phyloP scores from a whole-genome alignment of 2,113 vertebrate species.

The Catharus minimus region DNA sequence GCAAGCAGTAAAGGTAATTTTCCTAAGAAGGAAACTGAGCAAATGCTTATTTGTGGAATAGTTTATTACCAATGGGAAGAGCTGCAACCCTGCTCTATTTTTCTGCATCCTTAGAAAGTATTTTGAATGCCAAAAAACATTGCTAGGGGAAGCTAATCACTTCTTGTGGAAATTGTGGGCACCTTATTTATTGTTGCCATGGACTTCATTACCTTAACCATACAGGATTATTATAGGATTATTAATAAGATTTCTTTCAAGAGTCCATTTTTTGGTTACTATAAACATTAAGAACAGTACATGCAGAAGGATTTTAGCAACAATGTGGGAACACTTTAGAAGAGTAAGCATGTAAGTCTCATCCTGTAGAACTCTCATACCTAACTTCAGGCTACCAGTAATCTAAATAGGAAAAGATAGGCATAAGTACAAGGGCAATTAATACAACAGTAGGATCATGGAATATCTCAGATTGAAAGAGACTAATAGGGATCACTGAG shows the following conservation, averaged over 20 bases:
- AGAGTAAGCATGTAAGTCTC: background rate
- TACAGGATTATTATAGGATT: background rate
- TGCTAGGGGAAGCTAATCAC: background rate
- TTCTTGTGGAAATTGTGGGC: constrained; percentile 20
- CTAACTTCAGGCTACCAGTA: background rate
- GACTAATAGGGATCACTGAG: background rate
- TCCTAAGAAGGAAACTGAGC: constrained; percentile 54
- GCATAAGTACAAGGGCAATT: background rate
- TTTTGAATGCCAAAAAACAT: constrained; percentile 51
- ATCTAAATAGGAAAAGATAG: background rate
- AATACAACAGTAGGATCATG: background rate
- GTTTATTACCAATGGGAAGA: constrained; percentile 58
- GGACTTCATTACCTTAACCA: background rate
- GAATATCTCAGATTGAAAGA: background rate
- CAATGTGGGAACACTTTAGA: background rate
- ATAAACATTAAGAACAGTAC: background rate
- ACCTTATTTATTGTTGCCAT: constrained; percentile 15
- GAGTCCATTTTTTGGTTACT: background rate
- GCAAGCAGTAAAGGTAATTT: constrained; percentile 61
- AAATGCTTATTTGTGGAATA: constrained; percentile 67
- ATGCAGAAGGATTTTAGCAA: background rate
- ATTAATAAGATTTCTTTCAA: background rate
- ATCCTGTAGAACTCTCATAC: background rate
- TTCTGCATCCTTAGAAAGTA: constrained; percentile 42
- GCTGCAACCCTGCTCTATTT: constrained; percentile 28